A percentile compares a stretch with the other conserved stretches of the same genome.
Conservation (phyloP, 2,888 invertebrate species). For the Arctia plantaginis region DNA sequence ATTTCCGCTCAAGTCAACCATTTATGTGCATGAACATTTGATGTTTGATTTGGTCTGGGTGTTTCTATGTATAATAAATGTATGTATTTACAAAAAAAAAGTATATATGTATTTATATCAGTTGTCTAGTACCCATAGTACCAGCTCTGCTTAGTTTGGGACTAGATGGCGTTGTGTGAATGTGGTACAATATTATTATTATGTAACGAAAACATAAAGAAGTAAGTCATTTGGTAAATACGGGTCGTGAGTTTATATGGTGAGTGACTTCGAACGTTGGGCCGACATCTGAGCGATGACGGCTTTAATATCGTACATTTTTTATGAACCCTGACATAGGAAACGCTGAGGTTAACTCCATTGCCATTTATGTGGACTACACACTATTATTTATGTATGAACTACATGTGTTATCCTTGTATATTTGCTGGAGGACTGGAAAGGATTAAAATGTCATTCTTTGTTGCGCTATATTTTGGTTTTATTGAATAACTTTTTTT, state of each 20-base stretch:
- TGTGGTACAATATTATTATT: too few relatives aligned
- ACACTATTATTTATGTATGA: constrained; percentile 43
- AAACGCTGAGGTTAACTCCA: constrained; percentile 46
- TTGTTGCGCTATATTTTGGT: neutral
- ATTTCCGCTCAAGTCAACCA: too few relatives aligned
- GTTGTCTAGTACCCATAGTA: too few relatives aligned
- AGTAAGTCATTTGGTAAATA: constrained; percentile 56
- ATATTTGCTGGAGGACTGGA: neutral
- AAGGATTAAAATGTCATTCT: neutral
- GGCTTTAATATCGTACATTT: constrained; percentile 55
- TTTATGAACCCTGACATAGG: constrained; percentile 56
- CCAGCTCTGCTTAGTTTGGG: too few relatives aligned
- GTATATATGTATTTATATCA: too few relatives aligned
- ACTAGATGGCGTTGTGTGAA: too few relatives aligned
- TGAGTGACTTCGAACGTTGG: constrained; percentile 62
- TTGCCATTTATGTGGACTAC: constrained; percentile 40
- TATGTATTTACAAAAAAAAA: too few relatives aligned
- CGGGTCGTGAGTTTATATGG: constrained; percentile 61
- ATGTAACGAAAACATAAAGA: constrained; percentile 15
- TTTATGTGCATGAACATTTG: too few relatives aligned
- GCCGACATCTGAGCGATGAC: constrained; percentile 66
- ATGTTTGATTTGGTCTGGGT: too few relatives aligned
- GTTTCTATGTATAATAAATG: too few relatives aligned
- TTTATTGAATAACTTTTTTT: neutral
- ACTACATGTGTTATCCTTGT: constrained; percentile 30